Evolutionary conservation across 2,888 invertebrate genomes (phyloP).

Genomic region (Sphaerophoria rueppellii): DNA sequence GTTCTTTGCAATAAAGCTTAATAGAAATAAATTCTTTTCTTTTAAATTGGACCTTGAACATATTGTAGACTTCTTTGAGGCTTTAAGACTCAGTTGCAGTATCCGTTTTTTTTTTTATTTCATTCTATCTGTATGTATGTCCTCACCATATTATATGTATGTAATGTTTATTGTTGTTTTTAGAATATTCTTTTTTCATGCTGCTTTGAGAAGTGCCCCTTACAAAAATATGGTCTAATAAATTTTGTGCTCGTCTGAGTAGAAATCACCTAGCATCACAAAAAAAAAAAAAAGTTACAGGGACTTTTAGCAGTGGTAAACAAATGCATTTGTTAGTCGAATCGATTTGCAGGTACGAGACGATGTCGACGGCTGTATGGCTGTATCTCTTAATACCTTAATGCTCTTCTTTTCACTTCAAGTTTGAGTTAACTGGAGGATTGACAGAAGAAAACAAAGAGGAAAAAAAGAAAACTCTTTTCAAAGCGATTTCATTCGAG

Average conservation of each 20-base stretch:
- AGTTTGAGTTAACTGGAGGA: too few species aligned
- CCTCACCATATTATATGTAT: neutral
- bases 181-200: constrained; percentile 47
- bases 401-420: neutral
- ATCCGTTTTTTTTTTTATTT: neutral
- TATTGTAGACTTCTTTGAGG: neutral
- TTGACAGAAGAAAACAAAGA: neutral
- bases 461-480: constrained; percentile 6
- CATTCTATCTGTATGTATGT: neutral
- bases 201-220: constrained; percentile 52
- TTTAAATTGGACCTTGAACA: too few species aligned
- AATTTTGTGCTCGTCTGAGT: constrained; percentile 62
- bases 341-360: constrained; percentile 42
- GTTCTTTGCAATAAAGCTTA: too few species aligned
- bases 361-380: neutral
- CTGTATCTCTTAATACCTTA: neutral
- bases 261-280: constrained; percentile 62
- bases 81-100: constrained; percentile 10
- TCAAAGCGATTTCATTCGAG: constrained; percentile 26
- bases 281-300: constrained; percentile 42
- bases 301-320: constrained; percentile 58
- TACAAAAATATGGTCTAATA: constrained; percentile 62
- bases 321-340: constrained; percentile 65
- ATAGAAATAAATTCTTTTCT: neutral
- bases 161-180: constrained; percentile 16